Conservation (phyloP, 2,797 vertebrate genomes). For the Catharus ustulatus region DNA sequence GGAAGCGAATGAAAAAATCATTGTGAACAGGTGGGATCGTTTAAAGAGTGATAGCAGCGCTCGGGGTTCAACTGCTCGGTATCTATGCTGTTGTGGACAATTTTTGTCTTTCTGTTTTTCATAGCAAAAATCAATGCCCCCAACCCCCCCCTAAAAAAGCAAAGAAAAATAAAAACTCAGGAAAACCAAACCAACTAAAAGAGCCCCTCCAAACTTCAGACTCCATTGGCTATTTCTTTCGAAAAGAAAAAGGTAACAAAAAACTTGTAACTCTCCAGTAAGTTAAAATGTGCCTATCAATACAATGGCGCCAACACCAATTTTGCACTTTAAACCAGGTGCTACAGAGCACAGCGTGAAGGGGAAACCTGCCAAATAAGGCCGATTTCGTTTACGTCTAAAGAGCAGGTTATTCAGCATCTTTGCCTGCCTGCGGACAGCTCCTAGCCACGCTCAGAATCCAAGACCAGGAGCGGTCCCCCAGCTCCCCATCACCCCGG, state of each 20-base stretch:
- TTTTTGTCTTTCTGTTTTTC: neutral
- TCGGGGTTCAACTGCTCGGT: accelerated
- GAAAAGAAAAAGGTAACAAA: neutral
- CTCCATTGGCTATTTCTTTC: accelerated
- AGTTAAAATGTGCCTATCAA: accelerated
- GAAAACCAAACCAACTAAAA: neutral
- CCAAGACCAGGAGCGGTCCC: accelerated
- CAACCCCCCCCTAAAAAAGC: accelerated
- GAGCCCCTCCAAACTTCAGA: neutral
- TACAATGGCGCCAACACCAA: accelerated
- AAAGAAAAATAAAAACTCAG: neutral
- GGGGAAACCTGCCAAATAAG: accelerated
- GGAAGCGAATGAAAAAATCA: accelerated
- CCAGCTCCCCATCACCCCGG: accelerated
- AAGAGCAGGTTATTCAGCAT: neutral
- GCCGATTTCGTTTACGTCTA: accelerated
- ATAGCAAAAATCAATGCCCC: neutral
- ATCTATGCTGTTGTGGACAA: accelerated
- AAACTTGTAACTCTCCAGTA: accelerated
- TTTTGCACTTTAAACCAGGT: accelerated
- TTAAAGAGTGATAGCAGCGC: accelerated
- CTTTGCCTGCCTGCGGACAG: neutral
- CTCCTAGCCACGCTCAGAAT: neutral
- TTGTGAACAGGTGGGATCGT: accelerated
- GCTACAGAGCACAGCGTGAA: accelerated